Evolutionary conservation across 1,140 invertebrate genomes (phyloP).

Genomic region (Globodera ellingtonae): DNA sequence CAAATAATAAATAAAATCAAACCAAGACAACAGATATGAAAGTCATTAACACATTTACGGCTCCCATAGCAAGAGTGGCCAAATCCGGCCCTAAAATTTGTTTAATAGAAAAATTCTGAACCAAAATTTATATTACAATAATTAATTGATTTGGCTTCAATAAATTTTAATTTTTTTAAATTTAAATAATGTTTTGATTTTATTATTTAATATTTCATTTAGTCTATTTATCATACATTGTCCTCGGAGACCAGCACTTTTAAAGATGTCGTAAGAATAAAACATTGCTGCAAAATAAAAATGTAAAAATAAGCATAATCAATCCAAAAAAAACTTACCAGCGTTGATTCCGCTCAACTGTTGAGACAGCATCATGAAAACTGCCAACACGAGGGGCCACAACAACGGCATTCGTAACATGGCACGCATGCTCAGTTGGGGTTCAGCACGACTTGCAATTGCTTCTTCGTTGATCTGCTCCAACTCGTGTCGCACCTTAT

Average conservation of each 20-base stretch:
- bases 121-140: no score
- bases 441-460: slow-evolving; percentile 21
- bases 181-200: no score
- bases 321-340: slow-evolving; percentile 56
- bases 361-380: slow-evolving; percentile 88
- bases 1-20: slow-evolving; percentile 14
- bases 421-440: slow-evolving; percentile 46
- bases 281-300: slow-evolving; percentile 73
- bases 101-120: neutral
- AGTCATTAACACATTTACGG: slow-evolving; percentile 85
- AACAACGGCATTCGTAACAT: slow-evolving; percentile 54
- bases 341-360: slow-evolving; percentile 89
- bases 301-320: no score
- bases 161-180: no score
- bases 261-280: slow-evolving; percentile 83
- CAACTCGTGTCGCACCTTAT: slow-evolving; percentile 48
- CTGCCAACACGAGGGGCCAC: slow-evolving; percentile 72
- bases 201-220: no score
- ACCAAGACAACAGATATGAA: slow-evolving; percentile 80
- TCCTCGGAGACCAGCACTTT: slow-evolving; percentile 81
- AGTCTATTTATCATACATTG: slow-evolving; percentile 67
- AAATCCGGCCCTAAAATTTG: slow-evolving; percentile 74
- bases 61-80: slow-evolving; percentile 83
- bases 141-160: no score
- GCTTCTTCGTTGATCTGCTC: slow-evolving; percentile 58